Evolutionary conservation across 2,888 invertebrate species (phyloP).

Genomic region (Oscheius sp.): DNA sequence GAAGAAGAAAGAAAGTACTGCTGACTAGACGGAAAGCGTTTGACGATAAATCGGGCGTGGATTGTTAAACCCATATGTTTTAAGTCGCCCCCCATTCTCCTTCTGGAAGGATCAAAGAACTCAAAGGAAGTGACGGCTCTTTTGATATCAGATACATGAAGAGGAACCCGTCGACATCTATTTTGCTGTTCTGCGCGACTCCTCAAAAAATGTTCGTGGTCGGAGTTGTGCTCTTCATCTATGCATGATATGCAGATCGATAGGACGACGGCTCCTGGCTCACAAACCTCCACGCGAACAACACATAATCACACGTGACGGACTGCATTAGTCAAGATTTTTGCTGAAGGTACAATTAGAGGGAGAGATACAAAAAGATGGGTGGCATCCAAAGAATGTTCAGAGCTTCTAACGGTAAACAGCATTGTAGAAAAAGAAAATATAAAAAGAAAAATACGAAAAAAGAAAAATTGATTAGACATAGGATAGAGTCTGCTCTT

Average conservation of each 20-base stretch:
- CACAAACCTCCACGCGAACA: conserved; percentile 9
- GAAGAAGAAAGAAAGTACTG: not conserved
- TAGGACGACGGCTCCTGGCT: conserved; percentile 15
- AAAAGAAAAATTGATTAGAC: not conserved
- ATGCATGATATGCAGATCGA: conserved; percentile 26
- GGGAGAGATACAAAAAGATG: too few relatives aligned
- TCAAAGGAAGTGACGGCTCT: too few relatives aligned
- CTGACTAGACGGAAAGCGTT: not conserved
- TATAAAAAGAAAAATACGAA: too few relatives aligned
- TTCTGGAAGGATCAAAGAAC: not conserved
- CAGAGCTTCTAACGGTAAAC: too few relatives aligned
- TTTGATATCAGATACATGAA: too few relatives aligned
- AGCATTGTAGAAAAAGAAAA: too few relatives aligned
- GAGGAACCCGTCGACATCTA: too few relatives aligned
- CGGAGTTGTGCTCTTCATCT: conserved; percentile 17
- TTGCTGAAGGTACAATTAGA: too few relatives aligned
- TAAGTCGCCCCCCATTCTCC: too few relatives aligned
- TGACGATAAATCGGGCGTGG: conserved; percentile 4
- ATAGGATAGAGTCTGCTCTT: not conserved
- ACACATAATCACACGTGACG: not conserved
- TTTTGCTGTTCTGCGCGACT: too few relatives aligned
- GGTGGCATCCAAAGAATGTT: too few relatives aligned
- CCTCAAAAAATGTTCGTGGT: conserved; percentile 17
- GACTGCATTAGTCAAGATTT: not conserved
- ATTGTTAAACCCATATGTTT: conserved; percentile 10